Percentiles rank a stretch among this genome's conserved stretches.
Evolutionary conservation across 2,113 vertebrate genomes (phyloP).

Genomic region (Lepisosteus oculatus): DNA sequence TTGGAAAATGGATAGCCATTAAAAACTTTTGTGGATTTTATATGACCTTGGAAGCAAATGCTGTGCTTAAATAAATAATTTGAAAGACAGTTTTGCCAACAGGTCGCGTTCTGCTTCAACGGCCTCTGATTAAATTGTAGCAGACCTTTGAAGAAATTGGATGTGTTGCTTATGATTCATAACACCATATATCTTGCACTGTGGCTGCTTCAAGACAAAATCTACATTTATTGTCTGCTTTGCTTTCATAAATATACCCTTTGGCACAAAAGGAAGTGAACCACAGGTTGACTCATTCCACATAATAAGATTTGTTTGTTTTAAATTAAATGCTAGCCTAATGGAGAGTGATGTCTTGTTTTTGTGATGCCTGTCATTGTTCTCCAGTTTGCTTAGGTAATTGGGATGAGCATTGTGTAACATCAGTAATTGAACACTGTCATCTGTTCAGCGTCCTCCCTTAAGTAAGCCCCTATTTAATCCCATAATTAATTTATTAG

Average conservation of each 20-base stretch:
- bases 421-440: background rate
- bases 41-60: background rate
- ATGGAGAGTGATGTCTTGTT: slow-evolving; percentile 19
- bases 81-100: slow-evolving; percentile 32
- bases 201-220: slow-evolving; percentile 54
- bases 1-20: background rate
- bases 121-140: slow-evolving; percentile 57
- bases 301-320: slow-evolving; percentile 51
- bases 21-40: background rate
- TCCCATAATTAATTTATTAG: too few species aligned
- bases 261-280: slow-evolving; percentile 51
- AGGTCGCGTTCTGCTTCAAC: slow-evolving; percentile 29
- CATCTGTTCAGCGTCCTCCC: background rate
- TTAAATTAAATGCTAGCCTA: slow-evolving; percentile 42
- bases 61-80: background rate
- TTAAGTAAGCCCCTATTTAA: background rate
- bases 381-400: background rate
- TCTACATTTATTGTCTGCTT: slow-evolving; percentile 49
- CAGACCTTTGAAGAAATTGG: slow-evolving; percentile 77
- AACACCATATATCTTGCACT: slow-evolving; percentile 63
- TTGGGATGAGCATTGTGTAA: background rate
- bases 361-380: background rate
- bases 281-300: slow-evolving; percentile 50
- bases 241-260: slow-evolving; percentile 54
- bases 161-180: slow-evolving; percentile 71